Evolutionary conservation across 2,797 vertebrate species (phyloP).

Genomic region (Clamator glandarius): DNA sequence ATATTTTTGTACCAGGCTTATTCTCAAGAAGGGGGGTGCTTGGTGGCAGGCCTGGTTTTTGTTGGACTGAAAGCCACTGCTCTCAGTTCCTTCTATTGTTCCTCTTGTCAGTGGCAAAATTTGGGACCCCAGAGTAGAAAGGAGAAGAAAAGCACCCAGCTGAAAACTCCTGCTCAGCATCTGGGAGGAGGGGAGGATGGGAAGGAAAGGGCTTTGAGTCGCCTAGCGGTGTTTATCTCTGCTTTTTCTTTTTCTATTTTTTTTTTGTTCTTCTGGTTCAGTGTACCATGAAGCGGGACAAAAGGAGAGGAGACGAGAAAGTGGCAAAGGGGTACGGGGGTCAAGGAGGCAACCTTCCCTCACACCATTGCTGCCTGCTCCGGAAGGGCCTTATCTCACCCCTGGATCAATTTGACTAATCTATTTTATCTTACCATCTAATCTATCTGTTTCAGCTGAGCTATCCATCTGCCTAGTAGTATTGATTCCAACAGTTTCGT

Average conservation of each 20-base stretch:
- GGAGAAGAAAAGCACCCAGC: slow-evolving; percentile 32
- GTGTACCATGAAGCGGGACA: background rate
- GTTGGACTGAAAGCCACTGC: background rate
- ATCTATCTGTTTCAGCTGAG: slow-evolving; percentile 64
- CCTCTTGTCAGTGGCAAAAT: background rate
- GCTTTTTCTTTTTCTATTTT: background rate
- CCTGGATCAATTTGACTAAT: slow-evolving; percentile 25
- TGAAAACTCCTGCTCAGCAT: background rate
- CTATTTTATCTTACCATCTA: slow-evolving; percentile 19
- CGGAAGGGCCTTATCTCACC: background rate
- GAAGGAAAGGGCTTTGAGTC: background rate
- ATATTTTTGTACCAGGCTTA: slow-evolving; percentile 13
- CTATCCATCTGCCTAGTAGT: slow-evolving; percentile 43
- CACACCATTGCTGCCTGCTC: background rate
- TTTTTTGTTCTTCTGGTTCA: background rate
- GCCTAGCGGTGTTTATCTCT: background rate
- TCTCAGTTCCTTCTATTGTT: background rate
- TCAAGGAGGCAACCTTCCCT: background rate
- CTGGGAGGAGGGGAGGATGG: background rate
- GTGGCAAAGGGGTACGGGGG: background rate
- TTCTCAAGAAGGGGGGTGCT: background rate
- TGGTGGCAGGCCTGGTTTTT: background rate
- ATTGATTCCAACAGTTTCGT: slow-evolving; percentile 39
- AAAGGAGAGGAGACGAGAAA: background rate
- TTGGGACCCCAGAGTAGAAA: background rate